phyloP scores from a whole-genome alignment of 2,797 vertebrate genomes.

The Anas bahamensis region DNA sequence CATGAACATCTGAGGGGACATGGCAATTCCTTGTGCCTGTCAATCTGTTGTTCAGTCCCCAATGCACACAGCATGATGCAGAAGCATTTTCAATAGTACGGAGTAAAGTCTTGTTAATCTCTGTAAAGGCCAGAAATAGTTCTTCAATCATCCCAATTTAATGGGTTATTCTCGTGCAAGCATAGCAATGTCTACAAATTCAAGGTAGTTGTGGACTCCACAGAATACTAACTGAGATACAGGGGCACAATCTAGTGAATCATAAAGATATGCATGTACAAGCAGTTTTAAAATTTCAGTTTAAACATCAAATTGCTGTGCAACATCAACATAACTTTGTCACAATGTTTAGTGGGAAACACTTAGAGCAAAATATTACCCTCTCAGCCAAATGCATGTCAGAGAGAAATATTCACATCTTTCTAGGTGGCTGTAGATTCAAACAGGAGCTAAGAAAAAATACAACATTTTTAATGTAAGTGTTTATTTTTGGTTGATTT shows the following conservation, averaged over 20 bases:
- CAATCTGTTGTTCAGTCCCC: constrained; percentile 46
- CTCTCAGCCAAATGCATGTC: constrained; percentile 35
- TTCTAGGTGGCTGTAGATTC: constrained; percentile 5
- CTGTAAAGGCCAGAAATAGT: constrained; percentile 59
- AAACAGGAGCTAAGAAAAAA: constrained; percentile 3
- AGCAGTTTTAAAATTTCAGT: constrained; percentile 61
- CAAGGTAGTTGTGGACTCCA: constrained; percentile 68
- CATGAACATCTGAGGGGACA: constrained; percentile 5
- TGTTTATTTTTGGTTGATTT: constrained; percentile 1
- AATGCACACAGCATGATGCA: neutral
- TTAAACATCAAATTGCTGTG: constrained; percentile 59
- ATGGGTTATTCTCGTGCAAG: constrained; percentile 55
- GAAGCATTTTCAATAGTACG: neutral
- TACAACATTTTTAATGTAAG: neutral
- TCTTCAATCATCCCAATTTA: constrained; percentile 56
- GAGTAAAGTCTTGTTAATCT: constrained; percentile 69
- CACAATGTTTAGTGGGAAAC: constrained; percentile 67
- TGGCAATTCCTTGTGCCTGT: constrained; percentile 39
- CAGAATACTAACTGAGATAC: constrained; percentile 63
- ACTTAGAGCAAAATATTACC: constrained; percentile 67
- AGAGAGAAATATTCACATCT: constrained; percentile 51
- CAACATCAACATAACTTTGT: constrained; percentile 57
- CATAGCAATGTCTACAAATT: constrained; percentile 58
- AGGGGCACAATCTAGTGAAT: constrained; percentile 60
- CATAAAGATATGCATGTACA: constrained; percentile 55